Evolutionary conservation across 2,888 invertebrate species (phyloP).

Genomic region (Laothoe populi): DNA sequence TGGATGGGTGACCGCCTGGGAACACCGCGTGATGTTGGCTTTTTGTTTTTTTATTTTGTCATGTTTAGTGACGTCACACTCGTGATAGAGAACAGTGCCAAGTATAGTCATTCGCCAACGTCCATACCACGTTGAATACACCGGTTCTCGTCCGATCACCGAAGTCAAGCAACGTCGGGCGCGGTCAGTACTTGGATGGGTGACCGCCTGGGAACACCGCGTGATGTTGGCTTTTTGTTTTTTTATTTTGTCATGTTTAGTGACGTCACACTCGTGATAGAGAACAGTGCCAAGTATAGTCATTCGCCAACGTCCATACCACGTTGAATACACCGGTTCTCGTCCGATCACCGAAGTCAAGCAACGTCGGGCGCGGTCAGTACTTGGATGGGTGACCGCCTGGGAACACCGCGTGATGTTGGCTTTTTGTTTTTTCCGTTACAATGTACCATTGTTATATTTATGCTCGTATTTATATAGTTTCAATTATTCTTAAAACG

Average conservation of each 20-base stretch:
- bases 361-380: constrained; percentile 80
- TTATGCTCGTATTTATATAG: not conserved
- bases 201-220: constrained; percentile 73
- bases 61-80: no score
- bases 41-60: constrained; percentile 38
- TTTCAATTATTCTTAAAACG: constrained; percentile 10
- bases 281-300: no score
- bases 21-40: constrained; percentile 58
- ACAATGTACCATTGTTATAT: not conserved
- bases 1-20: constrained; percentile 80
- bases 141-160: constrained; percentile 81
- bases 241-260: no score
- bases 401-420: constrained; percentile 61
- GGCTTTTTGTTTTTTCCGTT: constrained; percentile 39
- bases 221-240: constrained; percentile 52
- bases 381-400: constrained; percentile 82
- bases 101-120: no score
- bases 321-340: constrained; percentile 75
- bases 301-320: no score
- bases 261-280: no score
- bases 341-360: constrained; percentile 82
- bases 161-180: constrained; percentile 81
- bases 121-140: constrained; percentile 42
- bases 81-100: no score
- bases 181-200: constrained; percentile 81